A percentile compares a stretch with the other conserved stretches of the same genome.
Evolutionary conservation across 2,113 vertebrate species (phyloP).

Genomic region (Pavo muticus): DNA sequence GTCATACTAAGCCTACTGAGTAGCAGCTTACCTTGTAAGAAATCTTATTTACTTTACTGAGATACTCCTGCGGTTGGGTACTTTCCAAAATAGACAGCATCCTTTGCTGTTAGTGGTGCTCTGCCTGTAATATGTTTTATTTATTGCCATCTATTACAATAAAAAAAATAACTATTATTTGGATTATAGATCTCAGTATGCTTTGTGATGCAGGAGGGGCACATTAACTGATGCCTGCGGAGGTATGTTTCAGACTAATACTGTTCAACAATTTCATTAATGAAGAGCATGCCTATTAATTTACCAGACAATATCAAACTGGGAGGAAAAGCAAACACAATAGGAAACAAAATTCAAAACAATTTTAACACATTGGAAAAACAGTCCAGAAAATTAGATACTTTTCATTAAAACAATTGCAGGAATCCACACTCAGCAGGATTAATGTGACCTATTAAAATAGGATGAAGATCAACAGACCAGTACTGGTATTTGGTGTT

Average conservation of each 20-base stretch:
- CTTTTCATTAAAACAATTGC: background rate
- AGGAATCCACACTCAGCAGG: background rate
- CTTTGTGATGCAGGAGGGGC: background rate
- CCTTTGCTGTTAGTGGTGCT: background rate
- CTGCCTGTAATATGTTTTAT: background rate
- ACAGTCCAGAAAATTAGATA: background rate
- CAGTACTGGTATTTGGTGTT: background rate
- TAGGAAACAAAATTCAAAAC: background rate
- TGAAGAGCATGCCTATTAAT: background rate
- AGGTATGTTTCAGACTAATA: background rate
- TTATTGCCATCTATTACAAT: background rate
- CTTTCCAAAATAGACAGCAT: background rate
- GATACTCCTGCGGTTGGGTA: background rate
- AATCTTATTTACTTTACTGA: background rate
- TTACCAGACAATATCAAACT: background rate
- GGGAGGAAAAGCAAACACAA: background rate
- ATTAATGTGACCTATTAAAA: background rate
- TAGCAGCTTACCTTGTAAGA: background rate
- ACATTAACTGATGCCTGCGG: background rate
- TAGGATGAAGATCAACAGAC: background rate
- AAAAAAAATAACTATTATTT: background rate
- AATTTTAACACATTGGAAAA: background rate
- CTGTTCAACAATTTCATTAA: background rate
- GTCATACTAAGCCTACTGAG: background rate
- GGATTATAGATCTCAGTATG: background rate